Evolutionary conservation across 2,113 vertebrate genomes (phyloP).

Genomic region (Tragelaphus buxtoni): DNA sequence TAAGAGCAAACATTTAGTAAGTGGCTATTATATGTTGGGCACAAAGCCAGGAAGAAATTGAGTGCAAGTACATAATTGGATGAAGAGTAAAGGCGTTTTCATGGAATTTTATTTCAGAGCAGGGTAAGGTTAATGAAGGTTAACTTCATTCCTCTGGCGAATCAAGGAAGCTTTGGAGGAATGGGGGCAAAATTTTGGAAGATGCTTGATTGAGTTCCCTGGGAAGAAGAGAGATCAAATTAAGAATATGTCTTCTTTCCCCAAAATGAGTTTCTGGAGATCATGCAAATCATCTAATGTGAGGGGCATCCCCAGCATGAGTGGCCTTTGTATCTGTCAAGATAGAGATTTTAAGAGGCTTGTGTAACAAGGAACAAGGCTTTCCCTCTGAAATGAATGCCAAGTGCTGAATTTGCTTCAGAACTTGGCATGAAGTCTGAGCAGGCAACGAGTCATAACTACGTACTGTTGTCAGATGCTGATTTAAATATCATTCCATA

Average conservation of each 20-base stretch:
- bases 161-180: not conserved
- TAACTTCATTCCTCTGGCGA: not conserved
- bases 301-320: not conserved
- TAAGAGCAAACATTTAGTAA: constrained; percentile 56
- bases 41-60: constrained; percentile 22
- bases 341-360: not conserved
- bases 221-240: not conserved
- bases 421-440: constrained; percentile 34
- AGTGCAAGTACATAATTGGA: not conserved
- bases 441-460: constrained; percentile 26
- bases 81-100: not conserved
- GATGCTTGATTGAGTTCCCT: constrained; percentile 25
- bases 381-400: constrained; percentile 2
- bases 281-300: not conserved
- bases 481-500: constrained; percentile 40
- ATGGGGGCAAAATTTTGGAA: not conserved
- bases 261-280: not conserved
- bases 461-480: constrained; percentile 33
- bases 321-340: not conserved
- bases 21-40: constrained; percentile 32
- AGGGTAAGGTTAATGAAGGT: not conserved
- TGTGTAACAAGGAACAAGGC: not conserved
- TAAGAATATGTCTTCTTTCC: constrained; percentile 22
- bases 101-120: not conserved
- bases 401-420: constrained; percentile 13